Conservation (phyloP, 2,797 vertebrate species). For the Antennarius maculatus region DNA sequence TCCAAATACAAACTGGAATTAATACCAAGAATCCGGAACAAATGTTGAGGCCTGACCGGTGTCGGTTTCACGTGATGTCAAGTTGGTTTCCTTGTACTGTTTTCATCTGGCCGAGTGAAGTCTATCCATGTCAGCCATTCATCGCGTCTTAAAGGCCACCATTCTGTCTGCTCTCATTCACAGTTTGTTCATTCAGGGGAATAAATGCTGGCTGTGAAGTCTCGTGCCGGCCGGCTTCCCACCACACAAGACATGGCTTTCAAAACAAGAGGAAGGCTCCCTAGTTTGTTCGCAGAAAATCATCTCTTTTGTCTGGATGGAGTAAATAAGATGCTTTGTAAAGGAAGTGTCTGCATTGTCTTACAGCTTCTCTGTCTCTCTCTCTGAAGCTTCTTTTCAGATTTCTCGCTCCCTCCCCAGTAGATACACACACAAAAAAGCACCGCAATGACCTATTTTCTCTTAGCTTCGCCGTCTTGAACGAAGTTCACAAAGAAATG, state of each 20-base stretch:
- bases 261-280: neutral
- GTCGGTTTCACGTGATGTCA: neutral
- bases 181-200: conserved; percentile 35
- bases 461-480: conserved; percentile 52
- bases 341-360: conserved; percentile 40
- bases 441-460: conserved; percentile 83
- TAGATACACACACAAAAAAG: conserved; percentile 52
- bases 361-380: neutral
- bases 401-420: conserved; percentile 36
- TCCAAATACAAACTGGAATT: neutral
- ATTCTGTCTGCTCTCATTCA: conserved; percentile 46
- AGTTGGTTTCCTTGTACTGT: conserved; percentile 2
- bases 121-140: conserved; percentile 31
- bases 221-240: neutral
- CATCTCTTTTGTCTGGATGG: neutral
- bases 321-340: conserved; percentile 24
- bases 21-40: neutral
- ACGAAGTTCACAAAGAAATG: conserved; percentile 65
- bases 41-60: neutral
- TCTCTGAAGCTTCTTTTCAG: conserved; percentile 21
- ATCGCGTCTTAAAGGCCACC: conserved; percentile 24
- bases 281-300: conserved; percentile 21
- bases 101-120: conserved; percentile 21
- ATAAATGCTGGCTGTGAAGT: conserved; percentile 25
- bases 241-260: conserved; percentile 6